Evolutionary conservation across 2,113 vertebrate species (phyloP), one percentile per base, ranked within the genome.

Genomic region (Acrocephalus arundinaceus): DNA sequence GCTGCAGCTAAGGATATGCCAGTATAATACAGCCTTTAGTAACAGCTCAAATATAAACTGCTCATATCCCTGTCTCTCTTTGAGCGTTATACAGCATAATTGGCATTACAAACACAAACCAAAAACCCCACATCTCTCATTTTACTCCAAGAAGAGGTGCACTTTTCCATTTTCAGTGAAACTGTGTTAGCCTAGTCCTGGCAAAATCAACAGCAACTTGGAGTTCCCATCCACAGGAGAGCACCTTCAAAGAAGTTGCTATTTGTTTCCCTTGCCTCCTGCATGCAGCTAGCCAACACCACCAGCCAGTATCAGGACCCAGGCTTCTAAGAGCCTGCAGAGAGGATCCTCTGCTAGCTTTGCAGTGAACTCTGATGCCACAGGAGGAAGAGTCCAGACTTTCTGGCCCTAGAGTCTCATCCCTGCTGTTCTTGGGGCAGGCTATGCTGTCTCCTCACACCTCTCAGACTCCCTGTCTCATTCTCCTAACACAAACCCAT

Each of bases 251-350:
- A 89, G 68, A 77, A 74, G 48, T 30, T 71, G 78, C 63, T 22
- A 10, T 25, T 78, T n/a, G 24, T 28, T 81, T n/a, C 24, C 52
- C 55, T 70, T 7, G 1, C 46, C 45, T 33, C 33, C 41, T 48
- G n/a, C 25, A 4, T 4, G 17, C 43, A 73, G 52, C 58, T n/a
- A 41, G 37, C 27, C 82, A 58, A 27, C n/a, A 18, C 11, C 46
- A 70, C 30, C 22, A 41, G 37, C 18, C 39, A 39, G 39, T 7
- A 28, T 6, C 0, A 0, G 5, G 8, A 45, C 12, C 0, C 0
- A 65, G 24, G 23, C 41, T 67, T 70, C 39, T 30, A 27, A n/a
- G 13, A 74, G 54, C 59, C 49, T 16, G 31, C 19, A 54, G 33
- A 55, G 16, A 66, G 54, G 37, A 75, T 81, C 19, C 13, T 20